Evolutionary conservation across 2,888 invertebrate species (phyloP).

Genomic region (Stomorhina lunata): DNA sequence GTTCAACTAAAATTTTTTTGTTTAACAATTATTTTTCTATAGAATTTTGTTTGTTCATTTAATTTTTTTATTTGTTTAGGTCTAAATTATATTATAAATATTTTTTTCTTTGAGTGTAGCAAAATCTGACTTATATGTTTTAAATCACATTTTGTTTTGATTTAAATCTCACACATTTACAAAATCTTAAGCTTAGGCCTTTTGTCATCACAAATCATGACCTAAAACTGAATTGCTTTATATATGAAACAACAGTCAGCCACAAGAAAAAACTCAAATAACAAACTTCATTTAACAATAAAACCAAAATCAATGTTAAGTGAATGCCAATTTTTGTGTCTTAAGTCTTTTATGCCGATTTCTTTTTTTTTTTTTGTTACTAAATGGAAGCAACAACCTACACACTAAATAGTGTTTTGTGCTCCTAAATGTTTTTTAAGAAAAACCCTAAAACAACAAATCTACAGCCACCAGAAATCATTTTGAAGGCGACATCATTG

Average conservation of each 20-base stretch:
- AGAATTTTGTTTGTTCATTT: too few species aligned
- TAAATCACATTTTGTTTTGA: conserved; percentile 5
- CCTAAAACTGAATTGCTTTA: conserved; percentile 47
- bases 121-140: background rate
- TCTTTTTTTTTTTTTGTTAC: background rate
- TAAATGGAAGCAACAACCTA: conserved; percentile 65
- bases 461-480: conserved; percentile 34
- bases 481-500: conserved; percentile 63
- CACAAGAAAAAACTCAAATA: background rate
- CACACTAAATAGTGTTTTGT: conserved; percentile 55
- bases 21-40: too few species aligned
- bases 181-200: conserved; percentile 31
- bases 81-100: too few species aligned
- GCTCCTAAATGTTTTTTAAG: conserved; percentile 6
- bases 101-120: conserved; percentile 14
- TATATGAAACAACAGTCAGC: conserved; percentile 17
- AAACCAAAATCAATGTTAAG: conserved; percentile 52
- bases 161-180: conserved; percentile 34
- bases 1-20: too few species aligned
- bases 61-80: too few species aligned
- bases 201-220: conserved; percentile 58
- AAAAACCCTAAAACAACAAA: conserved; percentile 39
- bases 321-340: conserved; percentile 57
- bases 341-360: too few species aligned
- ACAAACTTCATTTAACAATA: conserved; percentile 12